A percentile compares a stretch with the other conserved stretches of the same genome.
Evolutionary conservation across 2,888 invertebrate genomes (phyloP).

Genomic region (Leptinotarsa rubiginosa): DNA sequence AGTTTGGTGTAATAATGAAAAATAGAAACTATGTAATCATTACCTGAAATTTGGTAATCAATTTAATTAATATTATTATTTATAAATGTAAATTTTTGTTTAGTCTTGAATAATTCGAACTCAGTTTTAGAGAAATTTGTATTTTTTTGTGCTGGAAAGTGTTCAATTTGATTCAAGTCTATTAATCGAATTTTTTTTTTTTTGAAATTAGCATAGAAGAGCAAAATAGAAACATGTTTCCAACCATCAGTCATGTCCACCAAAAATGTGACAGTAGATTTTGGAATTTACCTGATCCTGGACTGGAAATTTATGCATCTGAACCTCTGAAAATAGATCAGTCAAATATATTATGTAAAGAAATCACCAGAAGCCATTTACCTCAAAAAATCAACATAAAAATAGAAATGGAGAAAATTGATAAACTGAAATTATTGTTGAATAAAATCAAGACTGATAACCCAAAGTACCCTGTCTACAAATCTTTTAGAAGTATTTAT

Average conservation of each 20-base stretch:
- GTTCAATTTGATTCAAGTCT: background rate
- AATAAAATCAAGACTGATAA: conserved; percentile 71
- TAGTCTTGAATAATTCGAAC: too few relatives aligned
- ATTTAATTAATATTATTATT: background rate
- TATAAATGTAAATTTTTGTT: too few relatives aligned
- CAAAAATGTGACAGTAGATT: conserved; percentile 65
- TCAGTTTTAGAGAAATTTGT: too few relatives aligned
- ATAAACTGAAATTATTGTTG: conserved; percentile 62
- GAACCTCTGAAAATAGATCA: conserved; percentile 31
- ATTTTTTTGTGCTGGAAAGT: too few relatives aligned
- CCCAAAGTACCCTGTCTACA: conserved; percentile 75
- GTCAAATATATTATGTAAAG: conserved; percentile 32
- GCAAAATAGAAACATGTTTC: conserved; percentile 69
- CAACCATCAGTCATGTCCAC: conserved; percentile 74
- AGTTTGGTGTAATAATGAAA: too few relatives aligned
- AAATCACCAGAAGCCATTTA: conserved; percentile 40
- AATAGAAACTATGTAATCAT: too few relatives aligned
- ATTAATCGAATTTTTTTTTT: too few relatives aligned
- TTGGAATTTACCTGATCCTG: conserved; percentile 61
- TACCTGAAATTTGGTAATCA: too few relatives aligned
- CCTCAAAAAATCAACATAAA: conserved; percentile 41
- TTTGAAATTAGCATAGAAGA: conserved; percentile 61
- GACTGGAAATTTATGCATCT: conserved; percentile 46
- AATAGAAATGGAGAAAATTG: conserved; percentile 49
- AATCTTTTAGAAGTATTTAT: conserved; percentile 72